phyloP scores from a whole-genome alignment of 1,140 invertebrate species.

The Whitmania pigra region DNA sequence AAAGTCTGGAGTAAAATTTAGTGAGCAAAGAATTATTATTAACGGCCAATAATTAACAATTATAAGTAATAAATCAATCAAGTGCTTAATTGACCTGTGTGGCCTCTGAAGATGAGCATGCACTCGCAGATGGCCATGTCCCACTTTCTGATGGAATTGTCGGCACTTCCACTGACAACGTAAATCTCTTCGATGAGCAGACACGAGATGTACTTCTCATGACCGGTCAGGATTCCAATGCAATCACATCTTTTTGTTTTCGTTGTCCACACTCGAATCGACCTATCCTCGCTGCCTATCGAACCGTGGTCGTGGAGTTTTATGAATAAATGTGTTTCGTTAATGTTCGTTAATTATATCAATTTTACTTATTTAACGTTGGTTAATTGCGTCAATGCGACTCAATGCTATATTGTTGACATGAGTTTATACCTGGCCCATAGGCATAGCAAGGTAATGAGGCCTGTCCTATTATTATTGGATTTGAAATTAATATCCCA shows the following conservation, averaged over 20 bases:
- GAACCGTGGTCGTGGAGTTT: neutral
- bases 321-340: no score
- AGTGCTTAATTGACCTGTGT: conserved; percentile 25
- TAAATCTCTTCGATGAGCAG: conserved; percentile 45
- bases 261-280: conserved; percentile 46
- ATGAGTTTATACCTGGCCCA: no score
- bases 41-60: no score
- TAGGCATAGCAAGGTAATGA: no score
- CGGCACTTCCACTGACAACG: conserved; percentile 47
- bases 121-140: conserved; percentile 47
- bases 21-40: no score
- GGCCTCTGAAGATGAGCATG: conserved; percentile 41
- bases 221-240: conserved; percentile 46
- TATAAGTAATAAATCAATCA: neutral
- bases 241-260: conserved; percentile 46
- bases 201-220: conserved; percentile 47
- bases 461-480: no score
- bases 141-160: conserved; percentile 49
- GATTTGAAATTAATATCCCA: no score
- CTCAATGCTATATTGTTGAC: no score
- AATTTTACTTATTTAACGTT: no score
- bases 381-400: no score
- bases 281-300: conserved; percentile 48
- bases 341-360: no score
- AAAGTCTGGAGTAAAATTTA: no score